These are phyloP conservation scores for Acridotheres tristis DNA, from an alignment of 2,797 vertebrate species.

Conservation along the genomic window DNA sequence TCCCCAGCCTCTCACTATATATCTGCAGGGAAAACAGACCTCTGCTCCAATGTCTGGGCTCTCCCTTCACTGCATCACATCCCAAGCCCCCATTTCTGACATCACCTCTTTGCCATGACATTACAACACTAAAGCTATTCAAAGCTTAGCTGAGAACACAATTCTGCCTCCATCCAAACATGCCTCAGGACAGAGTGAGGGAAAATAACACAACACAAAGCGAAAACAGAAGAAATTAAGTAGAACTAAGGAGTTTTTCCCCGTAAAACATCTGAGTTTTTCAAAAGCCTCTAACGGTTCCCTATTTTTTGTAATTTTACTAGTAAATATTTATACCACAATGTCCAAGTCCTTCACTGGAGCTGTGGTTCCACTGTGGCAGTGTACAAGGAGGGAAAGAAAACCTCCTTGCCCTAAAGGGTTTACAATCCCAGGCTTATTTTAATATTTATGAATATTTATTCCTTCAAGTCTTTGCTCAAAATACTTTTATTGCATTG, in stretches of 20 bases:
- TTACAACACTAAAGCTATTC: not conserved
- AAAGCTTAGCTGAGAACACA: not conserved
- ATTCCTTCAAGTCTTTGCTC: constrained; percentile 43
- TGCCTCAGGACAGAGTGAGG: not conserved
- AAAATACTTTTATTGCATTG: constrained; percentile 45
- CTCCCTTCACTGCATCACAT: not conserved
- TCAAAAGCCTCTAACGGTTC: not conserved
- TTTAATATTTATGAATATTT: constrained; percentile 65
- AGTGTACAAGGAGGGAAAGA: not conserved
- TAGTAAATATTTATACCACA: constrained; percentile 13
- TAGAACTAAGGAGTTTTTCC: not conserved
- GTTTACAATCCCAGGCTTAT: not conserved
- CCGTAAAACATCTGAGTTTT: not conserved
- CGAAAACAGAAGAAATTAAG: not conserved
- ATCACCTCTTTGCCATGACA: not conserved
- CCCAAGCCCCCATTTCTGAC: not conserved
- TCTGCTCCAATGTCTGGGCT: not conserved
- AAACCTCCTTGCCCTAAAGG: constrained; percentile 36
- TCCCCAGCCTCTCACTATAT: not conserved
- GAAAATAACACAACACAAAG: not conserved
- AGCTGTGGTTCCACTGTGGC: not conserved
- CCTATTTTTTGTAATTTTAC: not conserved
- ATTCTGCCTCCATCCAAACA: not conserved
- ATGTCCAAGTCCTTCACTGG: not conserved
- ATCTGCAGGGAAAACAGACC: not conserved